phyloP scores from a whole-genome alignment of 1,140 invertebrate species.

The Mizuhopecten yessoensis region DNA sequence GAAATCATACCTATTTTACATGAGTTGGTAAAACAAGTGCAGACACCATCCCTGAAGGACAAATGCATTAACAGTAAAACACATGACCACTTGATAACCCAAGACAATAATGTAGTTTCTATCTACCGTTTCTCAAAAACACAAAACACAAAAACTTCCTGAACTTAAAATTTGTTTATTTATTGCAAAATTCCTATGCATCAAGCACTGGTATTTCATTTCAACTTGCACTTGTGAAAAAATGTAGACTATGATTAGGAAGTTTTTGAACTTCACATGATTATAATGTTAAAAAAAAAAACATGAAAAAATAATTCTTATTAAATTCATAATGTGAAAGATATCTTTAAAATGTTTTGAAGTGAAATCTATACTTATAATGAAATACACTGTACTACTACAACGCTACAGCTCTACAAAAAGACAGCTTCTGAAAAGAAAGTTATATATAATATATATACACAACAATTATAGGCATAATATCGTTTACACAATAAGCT shows the following conservation, averaged over 20 bases:
- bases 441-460: conserved; percentile 36
- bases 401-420: background rate
- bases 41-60: too few relatives aligned
- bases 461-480: conserved; percentile 20
- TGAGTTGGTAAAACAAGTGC: too few relatives aligned
- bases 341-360: background rate
- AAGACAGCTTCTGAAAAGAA: background rate
- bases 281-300: background rate
- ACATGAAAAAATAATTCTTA: conserved; percentile 32
- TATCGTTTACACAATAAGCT: conserved; percentile 35
- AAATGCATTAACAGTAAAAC: too few relatives aligned
- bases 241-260: conserved; percentile 28
- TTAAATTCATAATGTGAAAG: background rate
- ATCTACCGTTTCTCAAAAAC: background rate
- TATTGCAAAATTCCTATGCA: conserved; percentile 39
- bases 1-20: too few relatives aligned
- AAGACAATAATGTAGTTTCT: too few relatives aligned
- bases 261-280: conserved; percentile 38
- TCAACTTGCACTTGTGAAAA: conserved; percentile 34
- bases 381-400: conserved; percentile 22
- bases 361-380: conserved; percentile 22
- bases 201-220: conserved; percentile 38
- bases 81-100: too few relatives aligned
- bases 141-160: background rate
- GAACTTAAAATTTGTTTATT: conserved; percentile 40